These are phyloP conservation scores for Turdus rufiventris DNA, from an alignment of 2,113 vertebrate species.

Conservation along the genomic window DNA sequence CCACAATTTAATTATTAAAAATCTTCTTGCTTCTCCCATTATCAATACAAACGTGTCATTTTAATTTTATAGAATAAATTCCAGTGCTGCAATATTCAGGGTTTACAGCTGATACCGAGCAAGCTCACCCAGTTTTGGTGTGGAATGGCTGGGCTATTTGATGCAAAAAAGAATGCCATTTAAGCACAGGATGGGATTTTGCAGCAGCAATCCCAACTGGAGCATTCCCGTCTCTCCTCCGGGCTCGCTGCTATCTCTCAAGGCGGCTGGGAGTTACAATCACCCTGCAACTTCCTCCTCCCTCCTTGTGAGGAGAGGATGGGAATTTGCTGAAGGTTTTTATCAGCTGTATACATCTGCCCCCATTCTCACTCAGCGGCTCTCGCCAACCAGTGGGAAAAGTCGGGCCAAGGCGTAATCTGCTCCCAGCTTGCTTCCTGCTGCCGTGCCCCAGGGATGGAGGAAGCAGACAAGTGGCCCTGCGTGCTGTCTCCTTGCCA, in stretches of 20 bases:
- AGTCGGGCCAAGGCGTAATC: constrained; percentile 41
- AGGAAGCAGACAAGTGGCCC: constrained; percentile 58
- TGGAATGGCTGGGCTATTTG: neutral
- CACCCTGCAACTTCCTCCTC: constrained; percentile 40
- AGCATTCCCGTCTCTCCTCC: neutral
- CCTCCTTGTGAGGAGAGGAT: constrained; percentile 11
- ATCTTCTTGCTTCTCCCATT: neutral
- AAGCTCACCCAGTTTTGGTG: neutral
- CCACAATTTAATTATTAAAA: neutral
- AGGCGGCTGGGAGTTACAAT: neutral
- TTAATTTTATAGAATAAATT: neutral
- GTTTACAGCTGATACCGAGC: neutral
- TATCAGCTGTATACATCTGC: constrained; percentile 59
- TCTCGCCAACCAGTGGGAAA: constrained; percentile 53
- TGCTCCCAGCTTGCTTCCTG: constrained; percentile 61
- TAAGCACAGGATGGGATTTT: neutral
- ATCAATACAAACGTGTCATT: neutral
- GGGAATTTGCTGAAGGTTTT: constrained; percentile 57
- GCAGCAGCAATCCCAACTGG: neutral
- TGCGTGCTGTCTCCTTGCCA: constrained; percentile 4
- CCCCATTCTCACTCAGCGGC: constrained; percentile 12
- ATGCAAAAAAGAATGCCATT: fast-evolving
- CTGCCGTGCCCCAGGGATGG: constrained; percentile 37
- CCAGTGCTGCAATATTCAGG: fast-evolving
- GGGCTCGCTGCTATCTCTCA: neutral